A percentile compares a stretch with the other conserved stretches of the same genome.
These are phyloP conservation scores for Percopsis transmontana DNA, from an alignment of 2,113 vertebrate species.

Conservation along the genomic window DNA sequence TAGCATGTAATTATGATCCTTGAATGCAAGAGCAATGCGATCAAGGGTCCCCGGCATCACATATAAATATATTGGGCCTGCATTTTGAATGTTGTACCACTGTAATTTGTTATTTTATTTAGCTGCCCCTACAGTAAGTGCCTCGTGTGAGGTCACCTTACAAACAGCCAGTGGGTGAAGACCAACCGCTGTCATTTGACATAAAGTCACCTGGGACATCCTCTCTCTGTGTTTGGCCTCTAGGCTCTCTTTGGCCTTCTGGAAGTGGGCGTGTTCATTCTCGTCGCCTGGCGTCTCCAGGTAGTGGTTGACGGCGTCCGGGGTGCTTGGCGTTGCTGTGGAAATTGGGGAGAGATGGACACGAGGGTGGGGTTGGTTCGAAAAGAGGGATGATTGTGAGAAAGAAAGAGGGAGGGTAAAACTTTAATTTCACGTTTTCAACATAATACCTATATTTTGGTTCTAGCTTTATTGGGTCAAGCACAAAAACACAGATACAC, in stretches of 20 bases:
- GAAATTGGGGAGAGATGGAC: conserved; percentile 79
- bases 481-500: conserved; percentile 20
- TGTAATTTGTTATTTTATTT: too few species aligned
- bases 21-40: too few species aligned
- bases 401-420: not conserved
- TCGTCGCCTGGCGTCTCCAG: conserved; percentile 95
- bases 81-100: too few species aligned
- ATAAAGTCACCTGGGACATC: conserved; percentile 89
- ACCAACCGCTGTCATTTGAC: too few species aligned
- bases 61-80: too few species aligned
- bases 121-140: not conserved
- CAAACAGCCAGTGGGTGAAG: too few species aligned
- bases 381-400: not conserved
- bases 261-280: conserved; percentile 95
- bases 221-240: conserved; percentile 95
- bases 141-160: not conserved
- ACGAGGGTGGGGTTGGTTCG: not conserved
- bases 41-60: too few species aligned
- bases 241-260: conserved; percentile 96
- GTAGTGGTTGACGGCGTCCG: conserved; percentile 94
- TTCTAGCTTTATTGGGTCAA: not conserved
- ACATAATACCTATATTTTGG: too few species aligned
- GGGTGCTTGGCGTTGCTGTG: conserved; percentile 89
- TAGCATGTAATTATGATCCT: too few species aligned
- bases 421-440: not conserved